Conservation (phyloP, 2,113 vertebrate genomes). For the Suncus etruscus region DNA sequence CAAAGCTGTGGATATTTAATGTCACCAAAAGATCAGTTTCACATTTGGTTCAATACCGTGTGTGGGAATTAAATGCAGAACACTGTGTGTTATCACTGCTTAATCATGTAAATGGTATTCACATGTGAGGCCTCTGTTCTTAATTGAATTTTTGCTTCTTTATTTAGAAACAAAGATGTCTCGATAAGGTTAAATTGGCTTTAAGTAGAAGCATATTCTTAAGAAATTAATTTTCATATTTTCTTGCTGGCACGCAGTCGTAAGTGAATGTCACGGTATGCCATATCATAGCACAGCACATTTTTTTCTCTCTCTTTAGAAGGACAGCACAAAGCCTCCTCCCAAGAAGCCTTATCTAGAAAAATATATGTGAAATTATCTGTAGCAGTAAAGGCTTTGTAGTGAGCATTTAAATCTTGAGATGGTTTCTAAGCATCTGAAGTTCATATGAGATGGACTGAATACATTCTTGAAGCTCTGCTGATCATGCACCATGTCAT, state of each 20-base stretch:
- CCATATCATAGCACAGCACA: not conserved
- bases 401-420: constrained; percentile 57
- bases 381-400: not conserved
- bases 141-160: constrained; percentile 81
- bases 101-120: constrained; percentile 79
- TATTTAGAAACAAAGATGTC: constrained; percentile 82
- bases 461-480: not conserved
- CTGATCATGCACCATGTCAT: not conserved
- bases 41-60: constrained; percentile 74
- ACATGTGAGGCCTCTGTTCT: constrained; percentile 76
- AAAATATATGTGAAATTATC: not conserved
- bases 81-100: constrained; percentile 70
- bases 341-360: not conserved
- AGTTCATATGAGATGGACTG: not conserved
- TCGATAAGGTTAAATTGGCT: constrained; percentile 77
- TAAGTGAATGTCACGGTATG: constrained; percentile 49
- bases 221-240: constrained; percentile 77
- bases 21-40: constrained; percentile 80
- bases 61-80: constrained; percentile 78
- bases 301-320: constrained; percentile 33
- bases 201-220: constrained; percentile 79
- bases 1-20: constrained; percentile 78
- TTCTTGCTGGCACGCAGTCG: constrained; percentile 42
- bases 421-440: accelerated
- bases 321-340: accelerated